phyloP scores from a whole-genome alignment of 1,140 invertebrate species.

The Cyclina sinensis region DNA sequence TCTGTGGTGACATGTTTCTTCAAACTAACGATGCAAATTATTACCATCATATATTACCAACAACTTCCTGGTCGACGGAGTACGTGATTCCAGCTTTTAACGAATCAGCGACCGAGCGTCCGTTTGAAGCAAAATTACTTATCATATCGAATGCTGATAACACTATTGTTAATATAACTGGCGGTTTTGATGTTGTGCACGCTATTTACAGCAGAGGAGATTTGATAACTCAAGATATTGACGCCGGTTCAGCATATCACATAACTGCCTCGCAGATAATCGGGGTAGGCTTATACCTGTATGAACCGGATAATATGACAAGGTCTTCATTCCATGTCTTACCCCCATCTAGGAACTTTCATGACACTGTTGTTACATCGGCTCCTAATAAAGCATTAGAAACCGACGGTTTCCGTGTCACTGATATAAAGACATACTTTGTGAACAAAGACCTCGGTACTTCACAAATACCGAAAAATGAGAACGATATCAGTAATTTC shows the following conservation, averaged over 20 bases:
- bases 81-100: constrained; percentile 24
- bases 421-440: not conserved
- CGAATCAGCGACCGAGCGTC: not conserved
- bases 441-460: not conserved
- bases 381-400: not conserved
- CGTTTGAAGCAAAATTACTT: constrained; percentile 4
- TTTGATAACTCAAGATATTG: constrained; percentile 6
- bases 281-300: not conserved
- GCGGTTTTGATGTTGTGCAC: constrained; percentile 25
- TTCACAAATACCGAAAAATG: not conserved
- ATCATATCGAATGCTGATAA: constrained; percentile 36
- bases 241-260: not conserved
- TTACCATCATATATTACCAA: not conserved
- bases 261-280: constrained; percentile 4
- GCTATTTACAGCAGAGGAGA: constrained; percentile 36
- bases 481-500: not conserved
- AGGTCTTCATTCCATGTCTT: constrained; percentile 20
- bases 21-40: not conserved
- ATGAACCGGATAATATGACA: not conserved
- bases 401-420: not conserved
- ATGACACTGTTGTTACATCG: not conserved
- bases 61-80: constrained; percentile 15
- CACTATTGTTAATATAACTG: constrained; percentile 37
- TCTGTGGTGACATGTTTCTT: not conserved
- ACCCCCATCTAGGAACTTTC: not conserved